Conservation (phyloP, 1,140 invertebrate genomes). For the Spodoptera frugiperda region DNA sequence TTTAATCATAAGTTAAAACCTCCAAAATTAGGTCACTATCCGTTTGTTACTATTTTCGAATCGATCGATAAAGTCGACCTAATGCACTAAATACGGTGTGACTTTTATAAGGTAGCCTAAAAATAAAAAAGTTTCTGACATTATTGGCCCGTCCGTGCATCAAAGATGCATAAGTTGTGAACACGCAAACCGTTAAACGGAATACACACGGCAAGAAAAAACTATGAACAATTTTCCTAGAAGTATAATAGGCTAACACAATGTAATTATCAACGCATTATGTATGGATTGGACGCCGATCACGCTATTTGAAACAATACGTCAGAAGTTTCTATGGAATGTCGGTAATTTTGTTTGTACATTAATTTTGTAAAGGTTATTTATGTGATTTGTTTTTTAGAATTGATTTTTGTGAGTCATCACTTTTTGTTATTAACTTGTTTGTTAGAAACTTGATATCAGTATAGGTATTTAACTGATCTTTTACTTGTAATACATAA, state of each 20-base stretch:
- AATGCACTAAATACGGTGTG: constrained; percentile 74
- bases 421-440: no score
- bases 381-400: constrained; percentile 11
- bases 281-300: constrained; percentile 26
- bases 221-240: constrained; percentile 30
- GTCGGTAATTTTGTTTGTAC: constrained; percentile 13
- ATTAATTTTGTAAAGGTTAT: constrained; percentile 9
- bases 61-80: constrained; percentile 73
- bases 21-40: constrained; percentile 66
- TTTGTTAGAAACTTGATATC: no score
- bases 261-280: constrained; percentile 33
- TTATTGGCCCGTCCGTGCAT: constrained; percentile 56
- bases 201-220: constrained; percentile 26
- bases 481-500: no score
- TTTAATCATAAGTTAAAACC: constrained; percentile 44
- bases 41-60: constrained; percentile 69
- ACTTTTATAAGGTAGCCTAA: constrained; percentile 71
- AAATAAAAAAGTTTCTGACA: constrained; percentile 77
- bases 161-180: constrained; percentile 69
- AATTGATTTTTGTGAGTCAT: no score
- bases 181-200: constrained; percentile 63
- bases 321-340: constrained; percentile 22
- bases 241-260: constrained; percentile 31
- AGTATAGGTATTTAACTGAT: no score
- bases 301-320: constrained; percentile 6